Conservation (phyloP, 2,888 invertebrate species). For the Acrobasis repandana region DNA sequence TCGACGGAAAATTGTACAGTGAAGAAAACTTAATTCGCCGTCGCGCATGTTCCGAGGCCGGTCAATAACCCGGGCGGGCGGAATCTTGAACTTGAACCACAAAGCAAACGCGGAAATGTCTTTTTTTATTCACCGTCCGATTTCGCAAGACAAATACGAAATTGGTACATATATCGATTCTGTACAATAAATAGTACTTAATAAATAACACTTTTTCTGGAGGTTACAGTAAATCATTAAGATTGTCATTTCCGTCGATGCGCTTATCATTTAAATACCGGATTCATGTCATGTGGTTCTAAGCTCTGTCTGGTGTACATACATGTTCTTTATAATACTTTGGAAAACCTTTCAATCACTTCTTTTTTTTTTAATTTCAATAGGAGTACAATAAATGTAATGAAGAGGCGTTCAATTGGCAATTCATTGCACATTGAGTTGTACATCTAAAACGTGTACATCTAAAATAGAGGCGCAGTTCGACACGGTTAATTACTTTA, state of each 20-base stretch:
- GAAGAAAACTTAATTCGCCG: slow-evolving; percentile 43
- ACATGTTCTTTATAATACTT: no score
- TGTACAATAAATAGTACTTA: not conserved
- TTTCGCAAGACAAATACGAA: slow-evolving; percentile 46
- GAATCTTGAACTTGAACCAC: slow-evolving; percentile 77
- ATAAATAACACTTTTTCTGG: no score
- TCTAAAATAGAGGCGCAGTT: slow-evolving; percentile 14
- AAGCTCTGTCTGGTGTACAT: no score
- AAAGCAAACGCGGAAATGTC: slow-evolving; percentile 51
- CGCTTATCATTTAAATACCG: no score
- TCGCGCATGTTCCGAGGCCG: slow-evolving; percentile 64
- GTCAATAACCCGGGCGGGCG: slow-evolving; percentile 67
- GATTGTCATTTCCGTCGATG: not conserved
- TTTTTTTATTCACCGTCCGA: slow-evolving; percentile 41
- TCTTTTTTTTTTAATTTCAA: not conserved
- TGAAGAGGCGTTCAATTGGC: slow-evolving; percentile 9
- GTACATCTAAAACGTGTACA: not conserved
- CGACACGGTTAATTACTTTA: slow-evolving; percentile 14
- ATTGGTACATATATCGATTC: not conserved
- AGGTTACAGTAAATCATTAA: not conserved
- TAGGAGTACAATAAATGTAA: not conserved
- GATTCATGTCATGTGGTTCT: no score
- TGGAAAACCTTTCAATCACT: no score
- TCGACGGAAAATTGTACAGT: slow-evolving; percentile 36
- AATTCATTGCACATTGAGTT: slow-evolving; percentile 1